These are phyloP conservation scores for Neoniphon sammara DNA, from an alignment of 2,797 vertebrate species.

Conservation along the genomic window DNA sequence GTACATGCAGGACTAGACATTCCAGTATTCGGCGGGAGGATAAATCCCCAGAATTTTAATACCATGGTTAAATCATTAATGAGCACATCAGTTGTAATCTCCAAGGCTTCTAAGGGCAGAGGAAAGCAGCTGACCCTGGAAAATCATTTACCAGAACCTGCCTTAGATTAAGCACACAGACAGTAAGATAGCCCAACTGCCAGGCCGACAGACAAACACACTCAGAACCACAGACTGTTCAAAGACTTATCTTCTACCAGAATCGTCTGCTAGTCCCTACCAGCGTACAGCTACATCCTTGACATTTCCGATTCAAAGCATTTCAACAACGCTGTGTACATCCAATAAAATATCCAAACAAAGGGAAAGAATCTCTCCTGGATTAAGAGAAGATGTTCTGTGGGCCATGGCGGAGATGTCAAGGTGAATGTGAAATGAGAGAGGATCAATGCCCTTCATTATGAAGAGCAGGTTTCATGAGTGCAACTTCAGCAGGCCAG, in stretches of 20 bases:
- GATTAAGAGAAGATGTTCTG: conserved; percentile 63
- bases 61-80: conserved; percentile 76
- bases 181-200: conserved; percentile 34
- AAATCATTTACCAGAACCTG: conserved; percentile 75
- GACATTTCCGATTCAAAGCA: conserved; percentile 40
- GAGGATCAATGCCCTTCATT: conserved; percentile 75
- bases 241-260: conserved; percentile 15
- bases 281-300: conserved; percentile 31
- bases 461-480: conserved; percentile 76
- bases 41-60: conserved; percentile 61
- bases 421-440: conserved; percentile 75
- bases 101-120: conserved; percentile 59
- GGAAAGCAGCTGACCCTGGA: conserved; percentile 70
- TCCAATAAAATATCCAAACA: conserved; percentile 50
- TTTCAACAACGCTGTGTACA: conserved; percentile 20
- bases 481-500: conserved; percentile 63
- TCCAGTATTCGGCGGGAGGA: conserved; percentile 31
- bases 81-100: conserved; percentile 71
- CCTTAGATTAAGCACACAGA: conserved; percentile 58
- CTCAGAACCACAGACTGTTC: conserved; percentile 27
- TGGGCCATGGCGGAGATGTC: conserved; percentile 69
- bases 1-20: not conserved
- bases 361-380: conserved; percentile 51
- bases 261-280: not conserved
- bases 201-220: conserved; percentile 18